Evolutionary conservation across 92 coral and sea anemone species (phyloP), one percentile per base, ranked within the genome.

Genomic region (Epizoanthus illoricatus): DNA sequence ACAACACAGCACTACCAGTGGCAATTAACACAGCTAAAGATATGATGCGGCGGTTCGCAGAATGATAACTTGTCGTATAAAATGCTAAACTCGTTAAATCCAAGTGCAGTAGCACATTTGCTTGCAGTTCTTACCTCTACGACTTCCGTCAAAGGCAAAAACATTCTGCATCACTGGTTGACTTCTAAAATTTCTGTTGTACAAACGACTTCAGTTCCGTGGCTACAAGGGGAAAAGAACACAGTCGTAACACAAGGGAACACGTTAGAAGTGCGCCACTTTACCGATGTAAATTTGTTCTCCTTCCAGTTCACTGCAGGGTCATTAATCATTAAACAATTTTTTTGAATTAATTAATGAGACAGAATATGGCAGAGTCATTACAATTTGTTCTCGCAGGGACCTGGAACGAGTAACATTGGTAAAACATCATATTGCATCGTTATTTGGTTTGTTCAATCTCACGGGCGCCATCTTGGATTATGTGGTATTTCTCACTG

Each of bases 111-210:
- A 59, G 16, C 2, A 60, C 7, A 7, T 4, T 3, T 36, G 4
- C 55, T 58, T 39, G 36, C 18, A 28, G 5, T 74, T 74, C 65
- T 64, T 49, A 54, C 76, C 62, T 49, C 49, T 72, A 49, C 33
- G 28, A 47, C 10, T 45, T 45, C 36, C 52, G 60, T 41, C 33
- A 42, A 10, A 8, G 58, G 12, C 36, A 47, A 71, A 54, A 5
- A 5, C n/a, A 39, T 17, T 10, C 55, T 36, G 55, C 61, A 36
- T n/a, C n/a, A 15, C 11, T 47, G 3, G 23, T 19, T 10, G 62
- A 2, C 60, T 52, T 21, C 12, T 54, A 21, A 21, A 45, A 45
- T 64, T 11, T 5, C 19, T 2, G 5, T 13, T 23, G 36, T 5
- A 24, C 69, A 21, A 23, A 19, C 43, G n/a, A 65, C 4, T 39